phyloP scores from a whole-genome alignment of 1,140 invertebrate genomes.

The Drosophila suzukii region DNA sequence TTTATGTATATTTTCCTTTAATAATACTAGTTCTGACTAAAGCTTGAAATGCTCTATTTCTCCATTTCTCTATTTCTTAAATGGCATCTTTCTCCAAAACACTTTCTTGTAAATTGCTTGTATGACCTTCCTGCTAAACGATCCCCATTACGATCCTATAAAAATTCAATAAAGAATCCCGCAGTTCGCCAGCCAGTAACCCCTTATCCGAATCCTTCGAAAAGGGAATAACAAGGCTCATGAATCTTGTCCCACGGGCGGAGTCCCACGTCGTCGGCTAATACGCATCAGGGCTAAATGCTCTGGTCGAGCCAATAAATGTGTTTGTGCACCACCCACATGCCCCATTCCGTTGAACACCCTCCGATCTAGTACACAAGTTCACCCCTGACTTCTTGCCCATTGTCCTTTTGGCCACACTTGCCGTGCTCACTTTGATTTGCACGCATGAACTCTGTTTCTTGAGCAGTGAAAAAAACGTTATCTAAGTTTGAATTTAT shows the following conservation, averaged over 20 bases:
- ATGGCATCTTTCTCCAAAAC: neutral
- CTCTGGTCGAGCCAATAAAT: slow-evolving; percentile 34
- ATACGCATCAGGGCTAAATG: slow-evolving; percentile 35
- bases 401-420: slow-evolving; percentile 32
- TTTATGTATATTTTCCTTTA: too few species aligned
- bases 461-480: neutral
- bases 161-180: slow-evolving; percentile 43
- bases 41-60: too few species aligned
- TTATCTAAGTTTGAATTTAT: too few species aligned
- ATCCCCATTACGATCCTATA: slow-evolving; percentile 39
- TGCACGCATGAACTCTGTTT: slow-evolving; percentile 56
- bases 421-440: slow-evolving; percentile 60
- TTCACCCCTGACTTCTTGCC: slow-evolving; percentile 1
- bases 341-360: neutral
- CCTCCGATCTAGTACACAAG: neutral
- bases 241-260: slow-evolving; percentile 38
- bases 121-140: slow-evolving; percentile 32
- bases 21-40: too few species aligned
- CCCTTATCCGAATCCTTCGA: slow-evolving; percentile 4
- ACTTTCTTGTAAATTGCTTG: slow-evolving; percentile 4
- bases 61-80: too few species aligned
- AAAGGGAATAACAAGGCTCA: slow-evolving; percentile 17
- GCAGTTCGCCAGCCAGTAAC: neutral
- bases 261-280: slow-evolving; percentile 21
- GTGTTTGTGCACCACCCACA: slow-evolving; percentile 1